phyloP scores from a whole-genome alignment of 1,140 invertebrate genomes.

The Brevipalpus yothersi region DNA sequence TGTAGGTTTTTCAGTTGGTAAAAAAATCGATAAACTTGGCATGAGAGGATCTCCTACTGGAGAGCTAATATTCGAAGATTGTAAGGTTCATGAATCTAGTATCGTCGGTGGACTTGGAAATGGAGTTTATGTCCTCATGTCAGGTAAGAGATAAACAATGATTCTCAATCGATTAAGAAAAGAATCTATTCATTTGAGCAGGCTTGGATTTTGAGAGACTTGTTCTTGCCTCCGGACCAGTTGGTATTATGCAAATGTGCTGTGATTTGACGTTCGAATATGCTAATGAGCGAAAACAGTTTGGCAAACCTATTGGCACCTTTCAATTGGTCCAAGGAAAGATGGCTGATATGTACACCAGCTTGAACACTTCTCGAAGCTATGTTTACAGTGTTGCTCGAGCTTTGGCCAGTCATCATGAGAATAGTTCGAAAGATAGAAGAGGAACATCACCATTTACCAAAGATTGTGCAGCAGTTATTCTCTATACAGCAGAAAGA shows the following conservation, averaged over 20 bases:
- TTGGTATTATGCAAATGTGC: slow-evolving; percentile 31
- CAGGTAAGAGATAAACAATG: background rate
- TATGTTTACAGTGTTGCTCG: slow-evolving; percentile 78
- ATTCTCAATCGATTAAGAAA: background rate
- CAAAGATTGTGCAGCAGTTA: slow-evolving; percentile 75
- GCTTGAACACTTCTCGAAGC: slow-evolving; percentile 49
- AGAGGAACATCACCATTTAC: slow-evolving; percentile 6
- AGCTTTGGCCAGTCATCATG: slow-evolving; percentile 47
- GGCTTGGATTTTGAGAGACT: slow-evolving; percentile 82
- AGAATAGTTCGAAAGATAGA: slow-evolving; percentile 34
- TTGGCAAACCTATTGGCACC: slow-evolving; percentile 61
- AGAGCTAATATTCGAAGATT: slow-evolving; percentile 89
- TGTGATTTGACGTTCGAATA: slow-evolving; percentile 87
- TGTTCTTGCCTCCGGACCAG: slow-evolving; percentile 67
- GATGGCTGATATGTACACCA: slow-evolving; percentile 94
- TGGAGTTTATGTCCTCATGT: slow-evolving; percentile 91
- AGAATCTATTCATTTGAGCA: slow-evolving; percentile 16
- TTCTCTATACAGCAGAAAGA: slow-evolving; percentile 69
- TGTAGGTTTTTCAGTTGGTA: slow-evolving; percentile 53
- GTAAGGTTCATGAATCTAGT: slow-evolving; percentile 63
- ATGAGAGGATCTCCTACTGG: slow-evolving; percentile 90
- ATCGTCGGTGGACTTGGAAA: slow-evolving; percentile 60
- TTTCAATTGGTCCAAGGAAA: slow-evolving; percentile 64
- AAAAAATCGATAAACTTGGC: slow-evolving; percentile 88
- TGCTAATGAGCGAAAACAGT: slow-evolving; percentile 78